phyloP scores from a whole-genome alignment of 2,797 vertebrate genomes.

The Channallabes apus region DNA sequence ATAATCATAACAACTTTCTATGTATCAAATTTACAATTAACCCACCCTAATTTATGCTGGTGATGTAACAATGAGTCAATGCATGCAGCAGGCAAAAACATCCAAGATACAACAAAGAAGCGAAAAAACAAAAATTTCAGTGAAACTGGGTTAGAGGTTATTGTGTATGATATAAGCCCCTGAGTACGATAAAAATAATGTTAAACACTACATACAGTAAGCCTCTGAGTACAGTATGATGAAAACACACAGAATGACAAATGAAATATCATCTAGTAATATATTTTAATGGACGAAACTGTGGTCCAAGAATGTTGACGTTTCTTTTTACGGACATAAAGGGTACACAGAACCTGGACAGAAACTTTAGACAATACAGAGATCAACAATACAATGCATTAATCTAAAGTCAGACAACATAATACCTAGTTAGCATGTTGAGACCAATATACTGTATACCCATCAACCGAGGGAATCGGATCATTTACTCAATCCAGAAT shows the following conservation, averaged over 20 bases:
- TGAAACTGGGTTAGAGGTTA: not conserved
- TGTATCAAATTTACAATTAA: not conserved
- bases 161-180: not conserved
- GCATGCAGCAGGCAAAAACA: not conserved
- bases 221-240: not conserved
- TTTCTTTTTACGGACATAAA: not conserved
- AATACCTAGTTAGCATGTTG: not conserved
- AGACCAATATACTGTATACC: not conserved
- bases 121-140: not conserved
- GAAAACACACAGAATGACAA: too few species aligned
- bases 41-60: not conserved
- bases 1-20: not conserved
- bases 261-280: not conserved
- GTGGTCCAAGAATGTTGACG: not conserved
- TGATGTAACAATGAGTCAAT: not conserved
- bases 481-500: not conserved
- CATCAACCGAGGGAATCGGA: not conserved
- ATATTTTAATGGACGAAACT: not conserved
- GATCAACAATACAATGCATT: not conserved
- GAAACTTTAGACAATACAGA: not conserved
- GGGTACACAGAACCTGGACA: not conserved
- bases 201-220: too few species aligned
- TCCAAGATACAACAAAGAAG: not conserved
- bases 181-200: not conserved
- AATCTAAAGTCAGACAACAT: not conserved